phyloP scores from a whole-genome alignment of 2,797 vertebrate genomes.

The Centroberyx gerrardi region DNA sequence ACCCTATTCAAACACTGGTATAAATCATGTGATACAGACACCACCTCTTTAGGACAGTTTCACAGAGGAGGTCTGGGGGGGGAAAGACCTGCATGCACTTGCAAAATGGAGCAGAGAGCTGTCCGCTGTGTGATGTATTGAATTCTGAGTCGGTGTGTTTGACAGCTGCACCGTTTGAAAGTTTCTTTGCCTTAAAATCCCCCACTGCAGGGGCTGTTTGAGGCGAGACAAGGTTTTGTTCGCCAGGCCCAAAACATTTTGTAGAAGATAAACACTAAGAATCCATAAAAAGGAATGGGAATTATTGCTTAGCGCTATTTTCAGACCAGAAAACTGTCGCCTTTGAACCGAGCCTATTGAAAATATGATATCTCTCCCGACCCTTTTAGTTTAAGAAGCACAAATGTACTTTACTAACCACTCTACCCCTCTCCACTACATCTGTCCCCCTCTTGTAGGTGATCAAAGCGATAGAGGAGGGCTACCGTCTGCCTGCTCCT shows the following conservation, averaged over 20 bases:
- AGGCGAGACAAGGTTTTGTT: constrained; percentile 17
- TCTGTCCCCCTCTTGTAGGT: constrained; percentile 82
- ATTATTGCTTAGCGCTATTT: constrained; percentile 3
- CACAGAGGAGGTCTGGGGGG: not conserved
- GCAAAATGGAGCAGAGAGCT: constrained; percentile 18
- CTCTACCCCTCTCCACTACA: too few relatives aligned
- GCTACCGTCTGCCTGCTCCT: constrained; percentile 95
- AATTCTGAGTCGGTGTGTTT: constrained; percentile 24
- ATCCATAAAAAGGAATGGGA: constrained; percentile 35
- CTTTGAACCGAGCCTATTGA: not conserved
- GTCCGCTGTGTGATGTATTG: constrained; percentile 1
- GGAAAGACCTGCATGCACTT: too few relatives aligned
- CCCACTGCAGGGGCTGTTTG: constrained; percentile 4
- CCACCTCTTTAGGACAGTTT: constrained; percentile 21
- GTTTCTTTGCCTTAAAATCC: constrained; percentile 23
- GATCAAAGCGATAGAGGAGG: constrained; percentile 98
- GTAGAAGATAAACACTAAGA: constrained; percentile 46
- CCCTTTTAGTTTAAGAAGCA: too few relatives aligned
- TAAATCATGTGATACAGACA: constrained; percentile 19
- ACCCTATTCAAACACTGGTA: constrained; percentile 10
- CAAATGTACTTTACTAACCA: not conserved
- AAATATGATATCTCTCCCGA: not conserved
- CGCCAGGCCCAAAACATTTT: constrained; percentile 27
- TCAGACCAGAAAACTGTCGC: not conserved
- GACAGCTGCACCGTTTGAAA: constrained; percentile 37